phyloP scores from a whole-genome alignment of 2,113 vertebrate species.

The Sinocyclocheilus anophthalmus region DNA sequence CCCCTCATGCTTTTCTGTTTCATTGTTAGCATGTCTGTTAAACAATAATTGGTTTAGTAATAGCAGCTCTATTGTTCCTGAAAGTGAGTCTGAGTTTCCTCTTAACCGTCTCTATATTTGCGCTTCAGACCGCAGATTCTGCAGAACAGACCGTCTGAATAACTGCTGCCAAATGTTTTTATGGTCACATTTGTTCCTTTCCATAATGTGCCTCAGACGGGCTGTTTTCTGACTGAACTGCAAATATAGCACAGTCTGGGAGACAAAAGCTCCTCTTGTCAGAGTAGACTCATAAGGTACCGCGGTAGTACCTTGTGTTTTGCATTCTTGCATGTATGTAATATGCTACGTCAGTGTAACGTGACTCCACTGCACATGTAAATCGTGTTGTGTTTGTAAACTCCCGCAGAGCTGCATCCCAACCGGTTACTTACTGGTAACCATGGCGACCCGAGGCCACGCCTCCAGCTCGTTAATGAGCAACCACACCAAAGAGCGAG shows the following conservation, averaged over 20 bases:
- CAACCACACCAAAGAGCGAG: constrained; percentile 88
- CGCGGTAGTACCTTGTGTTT: neutral
- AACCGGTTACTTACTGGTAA: constrained; percentile 49
- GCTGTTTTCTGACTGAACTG: neutral
- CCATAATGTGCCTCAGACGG: neutral
- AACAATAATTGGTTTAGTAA: neutral
- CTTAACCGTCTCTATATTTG: neutral
- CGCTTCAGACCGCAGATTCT: neutral
- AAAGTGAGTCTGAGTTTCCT: constrained; percentile 3
- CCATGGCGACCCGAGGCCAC: constrained; percentile 88
- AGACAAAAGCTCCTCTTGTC: neutral
- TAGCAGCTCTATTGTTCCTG: neutral
- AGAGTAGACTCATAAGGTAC: neutral
- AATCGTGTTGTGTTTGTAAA: constrained; percentile 7
- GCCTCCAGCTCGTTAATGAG: constrained; percentile 86
- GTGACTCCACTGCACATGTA: neutral
- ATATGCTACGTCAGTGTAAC: neutral
- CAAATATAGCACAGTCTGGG: neutral
- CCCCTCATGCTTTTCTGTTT: neutral
- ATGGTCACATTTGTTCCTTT: constrained; percentile 20
- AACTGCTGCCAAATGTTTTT: constrained; percentile 14
- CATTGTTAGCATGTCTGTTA: neutral
- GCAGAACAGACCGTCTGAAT: constrained; percentile 3
- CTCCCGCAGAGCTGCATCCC: neutral
- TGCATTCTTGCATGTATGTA: neutral